Base-by-base conservation (phyloP, 2,888 invertebrate genomes). In the Ptychoptera albimana region DNA sequence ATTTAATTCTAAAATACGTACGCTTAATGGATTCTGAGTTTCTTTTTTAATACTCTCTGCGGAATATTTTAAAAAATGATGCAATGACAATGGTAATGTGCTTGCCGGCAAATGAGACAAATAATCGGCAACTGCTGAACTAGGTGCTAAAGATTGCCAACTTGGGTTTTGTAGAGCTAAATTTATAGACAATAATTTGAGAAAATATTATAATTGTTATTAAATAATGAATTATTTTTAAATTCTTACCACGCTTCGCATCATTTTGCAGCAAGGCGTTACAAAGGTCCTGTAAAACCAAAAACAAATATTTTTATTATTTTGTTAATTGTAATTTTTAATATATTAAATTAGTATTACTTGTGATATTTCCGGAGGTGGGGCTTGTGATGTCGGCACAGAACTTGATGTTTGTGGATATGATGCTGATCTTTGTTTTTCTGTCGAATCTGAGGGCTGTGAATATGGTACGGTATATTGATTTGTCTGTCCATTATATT, bases 111-210 rank as follows among this genome's bases (percentile, higher is more conserved):
- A 64, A 48, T 86, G 83, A 8, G 85, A 84, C 47, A 87, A 70
- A 61, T 87, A 87, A 64, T 87, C 86, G 9, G 85, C 86, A 8
- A 87, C 86, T 0, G 85, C 82, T 1, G 83, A 80, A 44, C 84
- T 83, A 23, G 74, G 74, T n/a, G 74, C 70, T 11, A 75, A 50
- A 15, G 63, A 60, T 50, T 65, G 66, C 65, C 65, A 65, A 44
- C 62, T 63, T 50, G 64, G 58, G 42, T 46, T 64, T 53, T 64
- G 65, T 46, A 65, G 56, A 45, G 62, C 64, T 63, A 13, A 16
- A 42, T 45, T 23, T 23, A 32, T 31, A 15, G 8, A 12, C 14
- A 34, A 13, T 12, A 8, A 36, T 12, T 36, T 12, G 8, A 14
- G 32, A 41, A 7, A 10, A 16, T 11, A 34, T 32, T 16, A 2